Base-by-base conservation (phyloP, 2,113 vertebrate species). In the Esox niger region DNA sequence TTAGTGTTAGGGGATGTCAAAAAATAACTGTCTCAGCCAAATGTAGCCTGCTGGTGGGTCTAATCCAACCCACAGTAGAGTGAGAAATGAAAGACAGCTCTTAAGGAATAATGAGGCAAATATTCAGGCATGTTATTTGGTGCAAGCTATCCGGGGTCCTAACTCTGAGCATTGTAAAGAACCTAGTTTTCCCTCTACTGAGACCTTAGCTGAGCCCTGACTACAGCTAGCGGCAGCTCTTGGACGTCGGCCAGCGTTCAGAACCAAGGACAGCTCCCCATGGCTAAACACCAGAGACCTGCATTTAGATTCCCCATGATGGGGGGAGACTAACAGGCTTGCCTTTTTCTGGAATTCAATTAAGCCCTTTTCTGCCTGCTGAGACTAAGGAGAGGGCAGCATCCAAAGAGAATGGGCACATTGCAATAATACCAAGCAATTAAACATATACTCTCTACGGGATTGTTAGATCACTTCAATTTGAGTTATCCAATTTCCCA, bases 251-350 rank as follows among this genome's bases (percentile, higher is more conserved):
- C 83, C 84, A 83, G 82, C 78, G 79, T 76, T 87, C 85, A 86
- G 86, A 64, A 87, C 84, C 85, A 79, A 86, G 84, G 89, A 90
- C 86, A 88, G 88, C 82, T 89, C 87, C 88, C 82, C 71, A 60
- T 69, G 67, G 69, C 77, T 70, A 4, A 61, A 80, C 78, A 46
- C 85, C 49, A 69, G 79, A 76, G 76, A 64, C 80, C 78, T 80
- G 79, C 75, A 80, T 87, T 87, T 84, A 70, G 71, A 75, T 79
- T 76, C 71, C 68, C 60, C 38, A 4, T 52, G 30, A 15, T 30
- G 8, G n/a, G 25, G 33, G 65, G 65, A n/a, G n/a, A 33, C 57
- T n/a, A n/a, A 67, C 46, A 54, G 58, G 49, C 65, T 59, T 70
- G 32, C 62, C 78, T 73, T 77, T 77, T 77, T 78, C 72, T 74